phyloP scores from a whole-genome alignment of 2,113 vertebrate species.

The Cacatua alba region DNA sequence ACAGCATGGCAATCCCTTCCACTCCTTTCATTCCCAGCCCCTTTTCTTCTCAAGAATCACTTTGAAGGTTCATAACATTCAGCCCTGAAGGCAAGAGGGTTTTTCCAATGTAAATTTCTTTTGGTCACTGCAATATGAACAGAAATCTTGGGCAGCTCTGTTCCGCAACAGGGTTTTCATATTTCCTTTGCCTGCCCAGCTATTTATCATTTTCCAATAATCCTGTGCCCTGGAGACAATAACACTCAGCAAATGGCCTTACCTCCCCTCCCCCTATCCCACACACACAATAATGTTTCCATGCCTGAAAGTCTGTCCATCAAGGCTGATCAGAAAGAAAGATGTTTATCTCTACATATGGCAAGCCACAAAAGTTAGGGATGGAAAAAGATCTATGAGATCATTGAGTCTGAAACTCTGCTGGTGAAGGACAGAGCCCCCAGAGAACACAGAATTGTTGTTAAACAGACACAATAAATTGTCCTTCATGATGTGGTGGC shows the following conservation, averaged over 20 bases:
- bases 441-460: constrained; percentile 5
- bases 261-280: background rate
- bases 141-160: constrained; percentile 58
- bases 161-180: constrained; percentile 71
- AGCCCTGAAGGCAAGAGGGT: constrained; percentile 61
- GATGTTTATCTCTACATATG: constrained; percentile 64
- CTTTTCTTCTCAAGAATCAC: constrained; percentile 54
- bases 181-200: constrained; percentile 70
- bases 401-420: background rate
- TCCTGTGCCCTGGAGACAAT: constrained; percentile 78
- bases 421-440: constrained; percentile 19
- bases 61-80: constrained; percentile 69
- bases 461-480: constrained; percentile 53
- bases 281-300: constrained; percentile 49
- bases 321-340: constrained; percentile 44
- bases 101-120: constrained; percentile 75
- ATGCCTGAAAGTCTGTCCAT: constrained; percentile 51
- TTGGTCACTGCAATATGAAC: constrained; percentile 53
- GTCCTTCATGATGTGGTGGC: background rate
- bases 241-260: constrained; percentile 60
- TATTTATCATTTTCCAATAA: constrained; percentile 90
- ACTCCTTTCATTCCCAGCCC: constrained; percentile 15
- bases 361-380: constrained; percentile 47
- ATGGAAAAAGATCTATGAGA: constrained; percentile 61
- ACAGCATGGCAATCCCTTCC: constrained; percentile 42